Percentiles rank a stretch among this genome's conserved stretches.
Conservation (phyloP, 2,797 vertebrate genomes). For the Danio albolineatus region DNA sequence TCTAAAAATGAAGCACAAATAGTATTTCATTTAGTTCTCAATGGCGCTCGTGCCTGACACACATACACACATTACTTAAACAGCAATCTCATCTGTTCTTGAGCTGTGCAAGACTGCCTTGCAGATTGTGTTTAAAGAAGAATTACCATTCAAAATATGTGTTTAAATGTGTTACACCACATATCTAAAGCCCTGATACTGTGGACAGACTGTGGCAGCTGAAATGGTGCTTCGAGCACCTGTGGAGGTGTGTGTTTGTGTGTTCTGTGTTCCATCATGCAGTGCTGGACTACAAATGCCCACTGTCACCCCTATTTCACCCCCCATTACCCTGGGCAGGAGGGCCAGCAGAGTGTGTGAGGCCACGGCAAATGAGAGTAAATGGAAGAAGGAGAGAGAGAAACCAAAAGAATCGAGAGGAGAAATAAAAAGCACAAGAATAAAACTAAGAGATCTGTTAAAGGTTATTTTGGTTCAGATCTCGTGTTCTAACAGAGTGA, state of each 20-base stretch:
- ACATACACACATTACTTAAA: conserved; percentile 32
- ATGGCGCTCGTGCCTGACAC: not conserved
- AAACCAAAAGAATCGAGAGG: conserved; percentile 16
- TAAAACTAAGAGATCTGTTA: not conserved
- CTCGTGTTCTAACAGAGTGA: not conserved
- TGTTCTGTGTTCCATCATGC: conserved; percentile 52
- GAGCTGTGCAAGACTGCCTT: not conserved
- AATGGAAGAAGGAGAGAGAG: conserved; percentile 57
- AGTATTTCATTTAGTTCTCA: not conserved
- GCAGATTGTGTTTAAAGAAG: conserved; percentile 26
- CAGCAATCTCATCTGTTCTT: conserved; percentile 2
- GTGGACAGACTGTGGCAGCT: not conserved
- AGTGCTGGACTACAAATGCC: conserved; percentile 66
- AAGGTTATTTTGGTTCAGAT: not conserved
- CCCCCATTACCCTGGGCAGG: conserved; percentile 72
- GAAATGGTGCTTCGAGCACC: conserved; percentile 19
- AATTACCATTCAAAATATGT: conserved; percentile 28
- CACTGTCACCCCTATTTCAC: conserved; percentile 74
- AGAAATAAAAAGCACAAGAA: not conserved
- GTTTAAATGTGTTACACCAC: conserved; percentile 21
- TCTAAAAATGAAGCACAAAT: not conserved
- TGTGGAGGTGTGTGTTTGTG: conserved; percentile 39
- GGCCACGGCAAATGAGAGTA: conserved; percentile 50
- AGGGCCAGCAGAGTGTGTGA: conserved; percentile 50
- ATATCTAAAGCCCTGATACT: conserved; percentile 25